Evolutionary conservation across 2,113 vertebrate genomes (phyloP).

Genomic region (Pygathrix nemaeus): DNA sequence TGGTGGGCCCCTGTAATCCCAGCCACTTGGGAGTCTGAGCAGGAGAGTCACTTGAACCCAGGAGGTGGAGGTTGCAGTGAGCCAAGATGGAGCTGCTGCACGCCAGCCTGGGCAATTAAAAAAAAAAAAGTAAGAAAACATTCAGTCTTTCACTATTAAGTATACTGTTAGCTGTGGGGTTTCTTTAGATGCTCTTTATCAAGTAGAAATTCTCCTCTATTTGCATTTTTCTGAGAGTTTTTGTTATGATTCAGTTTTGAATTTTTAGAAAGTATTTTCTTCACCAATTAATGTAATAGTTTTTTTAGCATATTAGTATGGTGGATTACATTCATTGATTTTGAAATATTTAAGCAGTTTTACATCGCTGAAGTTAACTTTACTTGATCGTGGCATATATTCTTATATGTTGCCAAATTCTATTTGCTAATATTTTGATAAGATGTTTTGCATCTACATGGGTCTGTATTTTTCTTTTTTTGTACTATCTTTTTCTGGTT

Average conservation of each 20-base stretch:
- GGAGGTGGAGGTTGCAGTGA: no score
- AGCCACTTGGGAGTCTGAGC: no score
- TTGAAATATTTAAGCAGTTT: neutral
- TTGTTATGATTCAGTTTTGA: neutral
- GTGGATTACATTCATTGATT: neutral
- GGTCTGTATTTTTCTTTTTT: neutral
- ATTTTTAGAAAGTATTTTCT: neutral
- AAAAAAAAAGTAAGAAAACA: neutral
- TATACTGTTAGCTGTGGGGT: neutral
- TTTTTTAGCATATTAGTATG: neutral
- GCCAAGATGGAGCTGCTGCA: no score
- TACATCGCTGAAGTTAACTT: neutral
- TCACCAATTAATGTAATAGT: neutral
- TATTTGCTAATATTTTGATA: neutral
- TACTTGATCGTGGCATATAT: neutral
- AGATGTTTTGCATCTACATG: neutral
- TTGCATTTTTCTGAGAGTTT: neutral
- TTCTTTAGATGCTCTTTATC: neutral
- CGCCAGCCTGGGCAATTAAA: no score
- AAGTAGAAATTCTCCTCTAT: neutral
- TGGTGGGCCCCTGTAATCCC: no score
- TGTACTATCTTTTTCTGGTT: neutral
- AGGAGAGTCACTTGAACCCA: no score
- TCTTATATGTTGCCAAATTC: neutral
- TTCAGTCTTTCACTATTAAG: neutral